A percentile compares a stretch with the other conserved stretches of the same genome.
Evolutionary conservation across 1,140 invertebrate species (phyloP).

Genomic region (Sinella curviseta): DNA sequence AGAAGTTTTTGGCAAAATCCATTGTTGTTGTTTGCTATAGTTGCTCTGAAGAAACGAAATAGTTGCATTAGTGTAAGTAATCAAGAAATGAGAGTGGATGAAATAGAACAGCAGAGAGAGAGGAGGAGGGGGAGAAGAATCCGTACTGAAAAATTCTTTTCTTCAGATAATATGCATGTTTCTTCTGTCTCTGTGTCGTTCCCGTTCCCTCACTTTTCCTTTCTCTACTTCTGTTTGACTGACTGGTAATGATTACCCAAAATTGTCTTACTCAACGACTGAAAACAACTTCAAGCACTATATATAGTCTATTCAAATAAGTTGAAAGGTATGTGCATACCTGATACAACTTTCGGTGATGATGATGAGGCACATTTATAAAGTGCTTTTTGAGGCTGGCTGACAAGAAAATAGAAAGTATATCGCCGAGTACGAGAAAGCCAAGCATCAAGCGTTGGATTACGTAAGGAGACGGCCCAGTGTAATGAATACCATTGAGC

Average conservation of each 20-base stretch:
- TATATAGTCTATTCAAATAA: no score
- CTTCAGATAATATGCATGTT: background rate
- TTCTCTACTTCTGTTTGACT: background rate
- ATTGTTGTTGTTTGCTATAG: background rate
- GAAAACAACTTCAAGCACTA: no score
- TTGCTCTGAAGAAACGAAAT: background rate
- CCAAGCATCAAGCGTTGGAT: background rate
- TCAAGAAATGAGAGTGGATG: background rate
- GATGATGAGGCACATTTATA: no score
- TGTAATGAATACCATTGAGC: no score
- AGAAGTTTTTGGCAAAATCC: background rate
- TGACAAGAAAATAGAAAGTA: background rate
- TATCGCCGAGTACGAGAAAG: background rate
- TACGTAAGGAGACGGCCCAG: background rate
- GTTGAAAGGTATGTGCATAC: no score
- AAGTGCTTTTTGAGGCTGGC: no score
- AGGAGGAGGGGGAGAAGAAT: background rate
- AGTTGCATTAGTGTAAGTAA: background rate
- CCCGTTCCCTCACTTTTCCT: background rate
- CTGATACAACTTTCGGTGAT: no score
- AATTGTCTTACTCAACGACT: background rate
- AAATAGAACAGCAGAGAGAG: background rate
- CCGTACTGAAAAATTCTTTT: background rate
- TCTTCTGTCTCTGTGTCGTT: background rate
- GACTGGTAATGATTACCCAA: constrained; percentile 13